These are phyloP conservation scores for Hystrix brachyura DNA, from an alignment of 2,113 vertebrate genomes.

Conservation along the genomic window DNA sequence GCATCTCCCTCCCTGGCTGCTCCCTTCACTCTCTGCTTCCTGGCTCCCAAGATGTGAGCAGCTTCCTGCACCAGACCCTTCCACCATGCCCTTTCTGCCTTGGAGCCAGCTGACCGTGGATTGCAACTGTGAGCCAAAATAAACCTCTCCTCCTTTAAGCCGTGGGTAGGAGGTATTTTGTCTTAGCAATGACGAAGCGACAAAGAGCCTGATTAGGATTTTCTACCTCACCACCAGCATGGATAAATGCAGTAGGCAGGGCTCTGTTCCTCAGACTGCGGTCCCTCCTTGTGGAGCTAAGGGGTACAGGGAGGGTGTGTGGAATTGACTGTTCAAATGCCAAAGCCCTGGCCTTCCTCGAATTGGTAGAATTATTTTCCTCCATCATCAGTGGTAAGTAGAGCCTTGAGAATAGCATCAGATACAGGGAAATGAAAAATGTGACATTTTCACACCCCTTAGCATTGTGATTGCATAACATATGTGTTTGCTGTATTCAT, in stretches of 20 bases:
- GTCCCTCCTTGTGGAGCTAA: not conserved
- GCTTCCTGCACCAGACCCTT: not conserved
- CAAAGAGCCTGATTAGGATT: not conserved
- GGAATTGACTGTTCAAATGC: not conserved
- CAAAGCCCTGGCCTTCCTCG: not conserved
- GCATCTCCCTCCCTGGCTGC: not conserved
- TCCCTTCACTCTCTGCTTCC: not conserved
- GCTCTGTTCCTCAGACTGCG: not conserved
- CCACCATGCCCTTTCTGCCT: not conserved
- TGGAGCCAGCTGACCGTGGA: not conserved
- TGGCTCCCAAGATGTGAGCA: not conserved
- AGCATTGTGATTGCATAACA: not conserved
- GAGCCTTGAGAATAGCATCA: not conserved
- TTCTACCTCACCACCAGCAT: rapidly evolving
- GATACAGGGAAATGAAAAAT: not conserved
- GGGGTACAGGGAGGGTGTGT: not conserved
- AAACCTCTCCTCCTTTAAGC: not conserved
- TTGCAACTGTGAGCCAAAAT: not conserved
- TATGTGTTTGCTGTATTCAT: not conserved
- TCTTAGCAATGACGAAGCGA: not conserved
- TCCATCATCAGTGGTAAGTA: not conserved
- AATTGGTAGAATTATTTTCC: not conserved
- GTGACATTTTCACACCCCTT: slow-evolving; percentile 22
- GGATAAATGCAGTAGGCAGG: too few species aligned
- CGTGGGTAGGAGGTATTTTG: not conserved